Evolutionary conservation across 2,113 vertebrate species (phyloP).

Genomic region (Amazona vittata): DNA sequence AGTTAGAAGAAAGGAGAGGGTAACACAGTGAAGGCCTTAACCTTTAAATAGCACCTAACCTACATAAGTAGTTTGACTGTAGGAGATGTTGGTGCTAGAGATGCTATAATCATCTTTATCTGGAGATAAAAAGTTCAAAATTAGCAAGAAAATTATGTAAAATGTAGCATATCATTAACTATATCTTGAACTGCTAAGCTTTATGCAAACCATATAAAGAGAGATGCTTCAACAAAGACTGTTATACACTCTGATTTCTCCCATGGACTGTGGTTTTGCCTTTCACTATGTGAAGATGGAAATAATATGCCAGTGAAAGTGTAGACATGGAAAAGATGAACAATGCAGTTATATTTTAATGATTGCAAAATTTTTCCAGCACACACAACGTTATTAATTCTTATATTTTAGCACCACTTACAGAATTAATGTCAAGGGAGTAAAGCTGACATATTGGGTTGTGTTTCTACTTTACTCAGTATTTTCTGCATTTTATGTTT

Average conservation of each 20-base stretch:
- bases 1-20: not conserved
- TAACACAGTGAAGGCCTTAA: not conserved
- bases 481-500: not conserved
- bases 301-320: not conserved
- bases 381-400: not conserved
- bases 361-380: not conserved
- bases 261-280: not conserved
- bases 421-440: not conserved
- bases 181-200: not conserved
- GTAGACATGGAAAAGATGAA: not conserved
- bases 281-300: not conserved
- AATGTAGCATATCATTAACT: not conserved
- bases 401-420: not conserved
- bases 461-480: not conserved
- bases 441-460: not conserved
- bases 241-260: not conserved
- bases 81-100: not conserved
- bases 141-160: not conserved
- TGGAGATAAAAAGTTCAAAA: not conserved
- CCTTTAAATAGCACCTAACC: constrained; percentile 2
- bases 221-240: not conserved
- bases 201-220: not conserved
- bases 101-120: not conserved
- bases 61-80: not conserved
- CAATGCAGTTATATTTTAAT: not conserved